Percentiles rank a stretch among this genome's conserved stretches.
These are phyloP conservation scores for Pseudachorutes palmiensis DNA, from an alignment of 1,140 invertebrate genomes.

Conservation along the genomic window DNA sequence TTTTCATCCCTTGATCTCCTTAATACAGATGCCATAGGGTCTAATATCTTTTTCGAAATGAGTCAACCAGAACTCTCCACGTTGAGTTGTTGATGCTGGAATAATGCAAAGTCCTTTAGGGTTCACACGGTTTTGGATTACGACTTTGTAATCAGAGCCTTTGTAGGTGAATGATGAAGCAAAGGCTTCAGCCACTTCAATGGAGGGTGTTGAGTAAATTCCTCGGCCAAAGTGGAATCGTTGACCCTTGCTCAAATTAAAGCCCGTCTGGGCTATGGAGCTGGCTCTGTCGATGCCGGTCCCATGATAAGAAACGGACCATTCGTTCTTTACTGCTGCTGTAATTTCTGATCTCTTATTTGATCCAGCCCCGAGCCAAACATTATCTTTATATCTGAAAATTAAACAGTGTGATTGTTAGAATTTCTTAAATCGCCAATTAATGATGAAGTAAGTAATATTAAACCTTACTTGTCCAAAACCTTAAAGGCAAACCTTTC, in stretches of 20 bases:
- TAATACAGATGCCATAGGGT: conserved; percentile 25
- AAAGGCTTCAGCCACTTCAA: conserved; percentile 9
- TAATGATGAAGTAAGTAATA: not conserved
- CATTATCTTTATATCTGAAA: not conserved
- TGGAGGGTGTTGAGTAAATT: conserved; percentile 16
- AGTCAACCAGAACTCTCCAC: conserved; percentile 24
- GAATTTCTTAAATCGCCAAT: not conserved
- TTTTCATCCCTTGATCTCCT: too few species aligned
- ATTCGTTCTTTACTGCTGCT: not conserved
- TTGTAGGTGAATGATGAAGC: not conserved
- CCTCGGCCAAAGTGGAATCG: conserved; percentile 17
- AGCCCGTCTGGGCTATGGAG: conserved; percentile 22
- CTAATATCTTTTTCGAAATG: conserved; percentile 15
- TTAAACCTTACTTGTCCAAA: conserved; percentile 15
- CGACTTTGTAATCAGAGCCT: conserved; percentile 17
- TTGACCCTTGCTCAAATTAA: conserved; percentile 7
- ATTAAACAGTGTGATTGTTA: not conserved
- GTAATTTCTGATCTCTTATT: not conserved
- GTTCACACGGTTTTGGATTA: conserved; percentile 23
- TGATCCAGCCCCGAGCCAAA: conserved; percentile 8
- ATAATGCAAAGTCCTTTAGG: conserved; percentile 3
- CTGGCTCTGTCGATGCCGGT: conserved; percentile 4
- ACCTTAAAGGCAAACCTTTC: conserved; percentile 20
- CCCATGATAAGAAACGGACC: conserved; percentile 22
- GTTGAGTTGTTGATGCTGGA: not conserved